Conservation (phyloP, 2,797 vertebrate species). For the Aplochiton taeniatus region DNA sequence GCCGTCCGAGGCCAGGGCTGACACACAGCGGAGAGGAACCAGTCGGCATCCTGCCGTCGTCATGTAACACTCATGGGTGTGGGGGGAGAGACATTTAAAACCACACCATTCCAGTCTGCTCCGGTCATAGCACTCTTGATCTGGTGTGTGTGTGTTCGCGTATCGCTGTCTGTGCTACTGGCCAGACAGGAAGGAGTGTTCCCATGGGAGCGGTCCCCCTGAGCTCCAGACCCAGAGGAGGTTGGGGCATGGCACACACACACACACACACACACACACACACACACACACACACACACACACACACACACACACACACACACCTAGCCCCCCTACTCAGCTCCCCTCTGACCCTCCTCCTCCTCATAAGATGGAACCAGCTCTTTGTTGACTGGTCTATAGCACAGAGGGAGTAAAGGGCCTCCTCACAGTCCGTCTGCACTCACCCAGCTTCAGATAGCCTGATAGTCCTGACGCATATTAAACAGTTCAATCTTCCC, state of each 20-base stretch:
- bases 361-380: background rate
- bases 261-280: slow-evolving; percentile 4
- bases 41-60: no score
- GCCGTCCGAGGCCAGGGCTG: no score
- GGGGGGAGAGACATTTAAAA: slow-evolving; percentile 58
- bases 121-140: slow-evolving; percentile 65
- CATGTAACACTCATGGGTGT: background rate
- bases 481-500: no score
- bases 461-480: no score
- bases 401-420: background rate
- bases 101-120: slow-evolving; percentile 59
- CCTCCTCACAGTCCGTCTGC: no score
- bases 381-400: background rate
- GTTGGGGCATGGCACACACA: slow-evolving; percentile 41
- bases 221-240: slow-evolving; percentile 62
- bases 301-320: slow-evolving; percentile 18
- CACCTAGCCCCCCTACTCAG: background rate
- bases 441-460: no score
- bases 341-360: background rate
- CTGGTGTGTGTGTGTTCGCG: slow-evolving; percentile 31
- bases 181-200: slow-evolving; percentile 64
- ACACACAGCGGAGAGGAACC: background rate
- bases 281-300: slow-evolving; percentile 19
- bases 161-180: slow-evolving; percentile 30
- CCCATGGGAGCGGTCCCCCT: slow-evolving; percentile 63